Base-by-base conservation (phyloP, 2,888 invertebrate species). In the Amiota minor region DNA sequence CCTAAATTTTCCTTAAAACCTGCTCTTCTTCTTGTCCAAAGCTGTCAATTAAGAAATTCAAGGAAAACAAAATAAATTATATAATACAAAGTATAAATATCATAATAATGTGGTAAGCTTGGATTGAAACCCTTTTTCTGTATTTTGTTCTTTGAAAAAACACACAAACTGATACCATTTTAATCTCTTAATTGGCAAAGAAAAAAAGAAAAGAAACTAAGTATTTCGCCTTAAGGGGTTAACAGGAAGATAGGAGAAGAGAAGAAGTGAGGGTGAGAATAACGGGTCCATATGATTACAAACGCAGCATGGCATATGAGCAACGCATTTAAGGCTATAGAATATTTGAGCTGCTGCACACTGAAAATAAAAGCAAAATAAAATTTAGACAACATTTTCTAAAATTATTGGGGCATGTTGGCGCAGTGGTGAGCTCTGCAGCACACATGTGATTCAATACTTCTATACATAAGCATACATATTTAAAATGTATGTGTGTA, bases 101-200 rank as follows among this genome's bases (percentile, higher is more conserved):
- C 11, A 4, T 11, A 59, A 20, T 23, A 23, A 50, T 65, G 65
- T 65, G 46, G 47, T 47, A 16, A 47, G 47, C 47, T 11, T 47
- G 2, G 16, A 18, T 10, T 47, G n/a, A 18, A 65, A 47, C 49
- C 65, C 47, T 65, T 65, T 65, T 47, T 11, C 35, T n/a, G 23
- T 35, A 3, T n/a, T 53, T 10, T 53, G 12, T 53, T 53, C 9
- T 53, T 53, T 53, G 14, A 1, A 4, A 14, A 35, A 14, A 35
- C 20, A 10, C 14, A 50, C 9, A 47, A 46, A 49, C 46, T 59
- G 70, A 59, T 46, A 70, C 46, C 70, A 70, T 70, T 70, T 70
- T 70, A 70, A 70, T 70, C 70, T 59, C 47, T 70, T 70, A 70
- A 70, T 70, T 70, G 61, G 70, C 70, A 49, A 47, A 35, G 3